Conservation (phyloP, 2,888 invertebrate species). For the Lepidonotus clava region DNA sequence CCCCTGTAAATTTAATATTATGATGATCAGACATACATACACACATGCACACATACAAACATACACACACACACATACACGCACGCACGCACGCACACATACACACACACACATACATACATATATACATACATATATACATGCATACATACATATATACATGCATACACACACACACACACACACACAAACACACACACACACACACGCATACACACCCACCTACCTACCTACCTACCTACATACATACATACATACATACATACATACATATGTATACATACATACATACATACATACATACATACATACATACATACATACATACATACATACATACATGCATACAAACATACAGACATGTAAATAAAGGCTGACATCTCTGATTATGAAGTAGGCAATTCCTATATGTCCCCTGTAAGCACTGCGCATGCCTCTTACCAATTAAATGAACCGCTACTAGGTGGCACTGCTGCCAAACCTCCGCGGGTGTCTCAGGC, state of each 20-base stretch:
- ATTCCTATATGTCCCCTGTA: no score
- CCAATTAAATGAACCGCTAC: no score
- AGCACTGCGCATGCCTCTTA: no score
- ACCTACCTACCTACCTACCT: neutral
- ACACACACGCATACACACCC: neutral
- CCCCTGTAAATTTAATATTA: no score
- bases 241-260: neutral
- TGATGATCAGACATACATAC: neutral
- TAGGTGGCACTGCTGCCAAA: no score
- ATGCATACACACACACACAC: neutral
- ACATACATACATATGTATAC: neutral
- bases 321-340: neutral
- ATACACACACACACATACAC: neutral
- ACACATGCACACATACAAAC: neutral
- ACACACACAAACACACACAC: neutral
- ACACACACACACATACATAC: neutral
- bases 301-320: neutral
- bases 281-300: neutral
- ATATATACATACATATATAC: neutral
- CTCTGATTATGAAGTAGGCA: neutral
- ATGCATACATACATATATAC: neutral
- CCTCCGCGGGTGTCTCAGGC: no score
- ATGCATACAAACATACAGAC: neutral
- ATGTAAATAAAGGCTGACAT: neutral
- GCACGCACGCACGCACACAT: neutral